These are phyloP conservation scores for Stichopus horrens DNA, from an alignment of 53 echinoderm and acorn worm genomes.

Conservation along the genomic window DNA sequence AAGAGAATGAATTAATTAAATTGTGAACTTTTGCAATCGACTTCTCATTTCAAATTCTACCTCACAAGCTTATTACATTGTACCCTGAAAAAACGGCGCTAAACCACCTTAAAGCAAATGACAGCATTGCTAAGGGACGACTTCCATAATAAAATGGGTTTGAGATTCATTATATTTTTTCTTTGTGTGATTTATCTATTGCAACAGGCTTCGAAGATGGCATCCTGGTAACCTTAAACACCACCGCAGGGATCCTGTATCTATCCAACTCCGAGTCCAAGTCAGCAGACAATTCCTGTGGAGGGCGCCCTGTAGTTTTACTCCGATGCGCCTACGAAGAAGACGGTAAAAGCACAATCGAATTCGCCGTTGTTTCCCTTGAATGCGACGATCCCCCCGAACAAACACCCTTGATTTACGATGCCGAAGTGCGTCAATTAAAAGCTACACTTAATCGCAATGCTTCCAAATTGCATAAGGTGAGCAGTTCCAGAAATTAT, in stretches of 20 bases:
- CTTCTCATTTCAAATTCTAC: too few species aligned
- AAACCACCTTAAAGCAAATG: too few species aligned
- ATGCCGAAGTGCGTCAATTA: not conserved
- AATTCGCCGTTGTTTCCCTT: not conserved
- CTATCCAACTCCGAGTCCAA: not conserved
- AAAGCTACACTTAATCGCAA: not conserved
- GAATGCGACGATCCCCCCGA: not conserved
- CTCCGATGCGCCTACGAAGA: not conserved
- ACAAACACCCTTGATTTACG: not conserved
- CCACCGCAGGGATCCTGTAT: not conserved
- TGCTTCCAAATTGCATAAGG: not conserved
- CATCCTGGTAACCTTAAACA: not conserved
- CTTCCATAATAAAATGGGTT: too few species aligned
- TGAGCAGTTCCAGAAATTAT: not conserved
- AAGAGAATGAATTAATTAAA: too few species aligned
- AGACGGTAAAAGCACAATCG: not conserved
- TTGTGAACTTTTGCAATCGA: too few species aligned
- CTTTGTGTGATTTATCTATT: too few species aligned
- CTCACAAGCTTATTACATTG: too few species aligned
- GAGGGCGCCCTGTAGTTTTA: not conserved
- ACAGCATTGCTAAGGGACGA: too few species aligned
- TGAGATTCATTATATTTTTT: too few species aligned
- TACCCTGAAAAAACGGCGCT: too few species aligned
- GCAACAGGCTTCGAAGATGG: not conserved
- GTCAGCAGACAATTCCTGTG: not conserved